Evolutionary conservation across 2,113 vertebrate genomes (phyloP).

Genomic region (Ciconia stormi): DNA sequence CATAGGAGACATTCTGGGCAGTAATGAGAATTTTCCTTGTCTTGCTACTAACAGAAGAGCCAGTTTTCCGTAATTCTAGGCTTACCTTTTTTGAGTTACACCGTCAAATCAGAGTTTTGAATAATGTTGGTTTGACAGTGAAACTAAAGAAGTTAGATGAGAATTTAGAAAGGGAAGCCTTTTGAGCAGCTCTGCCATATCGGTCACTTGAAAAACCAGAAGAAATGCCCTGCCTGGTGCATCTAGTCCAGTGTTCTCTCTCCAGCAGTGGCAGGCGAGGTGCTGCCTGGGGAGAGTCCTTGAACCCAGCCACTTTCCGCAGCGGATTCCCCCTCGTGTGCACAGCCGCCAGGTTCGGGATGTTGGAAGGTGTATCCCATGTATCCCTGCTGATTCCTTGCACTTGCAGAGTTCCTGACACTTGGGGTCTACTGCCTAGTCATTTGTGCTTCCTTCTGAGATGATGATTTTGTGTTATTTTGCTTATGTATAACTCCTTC

Average conservation of each 20-base stretch:
- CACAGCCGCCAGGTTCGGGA: rapidly evolving
- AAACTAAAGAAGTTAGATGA: neutral
- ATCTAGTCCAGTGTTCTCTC: neutral
- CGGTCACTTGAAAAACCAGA: neutral
- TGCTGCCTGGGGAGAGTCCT: neutral
- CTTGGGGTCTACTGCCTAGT: neutral
- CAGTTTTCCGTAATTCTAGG: neutral
- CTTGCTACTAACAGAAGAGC: neutral
- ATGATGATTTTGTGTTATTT: neutral
- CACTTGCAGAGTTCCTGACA: neutral
- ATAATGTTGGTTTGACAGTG: neutral
- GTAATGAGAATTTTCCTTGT: neutral
- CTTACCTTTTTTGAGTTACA: neutral
- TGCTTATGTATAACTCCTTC: neutral
- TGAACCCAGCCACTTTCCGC: neutral
- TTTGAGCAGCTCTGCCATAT: neutral
- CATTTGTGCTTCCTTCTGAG: neutral
- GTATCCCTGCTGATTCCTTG: neutral
- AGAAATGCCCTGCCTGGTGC: no score
- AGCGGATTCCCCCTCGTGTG: no score
- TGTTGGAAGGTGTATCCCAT: neutral
- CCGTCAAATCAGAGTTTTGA: neutral
- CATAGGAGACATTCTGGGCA: no score
- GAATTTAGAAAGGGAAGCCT: neutral
- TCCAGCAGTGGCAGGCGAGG: neutral